Conservation (phyloP, 2,113 vertebrate genomes). For the Polyodon spathula region DNA sequence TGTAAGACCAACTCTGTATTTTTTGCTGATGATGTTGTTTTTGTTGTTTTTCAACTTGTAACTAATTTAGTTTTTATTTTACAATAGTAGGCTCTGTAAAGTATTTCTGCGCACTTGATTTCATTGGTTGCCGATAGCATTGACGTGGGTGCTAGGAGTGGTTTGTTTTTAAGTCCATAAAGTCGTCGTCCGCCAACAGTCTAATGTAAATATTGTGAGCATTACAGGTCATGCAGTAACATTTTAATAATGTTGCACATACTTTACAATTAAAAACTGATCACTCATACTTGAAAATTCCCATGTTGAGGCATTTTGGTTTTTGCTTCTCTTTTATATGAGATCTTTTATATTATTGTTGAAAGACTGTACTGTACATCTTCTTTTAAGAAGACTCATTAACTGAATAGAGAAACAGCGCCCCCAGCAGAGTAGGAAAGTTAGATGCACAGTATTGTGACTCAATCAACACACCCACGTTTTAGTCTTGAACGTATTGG, state of each 20-base stretch:
- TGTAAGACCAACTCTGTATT: slow-evolving; percentile 39
- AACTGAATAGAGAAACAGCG: too few relatives aligned
- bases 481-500: too few relatives aligned
- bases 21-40: slow-evolving; percentile 37
- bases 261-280: slow-evolving; percentile 91
- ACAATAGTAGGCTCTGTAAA: slow-evolving; percentile 63
- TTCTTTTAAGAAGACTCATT: too few relatives aligned
- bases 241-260: slow-evolving; percentile 92
- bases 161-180: slow-evolving; percentile 49
- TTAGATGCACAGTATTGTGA: too few relatives aligned
- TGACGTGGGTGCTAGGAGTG: slow-evolving; percentile 69
- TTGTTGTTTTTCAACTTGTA: slow-evolving; percentile 32
- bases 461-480: too few relatives aligned
- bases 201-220: slow-evolving; percentile 91
- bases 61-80: slow-evolving; percentile 58
- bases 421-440: too few relatives aligned
- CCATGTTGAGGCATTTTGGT: slow-evolving; percentile 63
- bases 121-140: slow-evolving; percentile 52
- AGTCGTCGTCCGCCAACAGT: too few relatives aligned
- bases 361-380: too few relatives aligned
- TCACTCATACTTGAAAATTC: slow-evolving; percentile 79
- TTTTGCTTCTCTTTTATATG: slow-evolving; percentile 56
- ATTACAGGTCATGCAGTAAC: slow-evolving; percentile 89
- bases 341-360: too few relatives aligned
- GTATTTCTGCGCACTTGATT: slow-evolving; percentile 70